Evolutionary conservation across 2,888 invertebrate species (phyloP), one percentile per base, ranked within the genome.

Genomic region (Acanthoscelides obtectus): DNA sequence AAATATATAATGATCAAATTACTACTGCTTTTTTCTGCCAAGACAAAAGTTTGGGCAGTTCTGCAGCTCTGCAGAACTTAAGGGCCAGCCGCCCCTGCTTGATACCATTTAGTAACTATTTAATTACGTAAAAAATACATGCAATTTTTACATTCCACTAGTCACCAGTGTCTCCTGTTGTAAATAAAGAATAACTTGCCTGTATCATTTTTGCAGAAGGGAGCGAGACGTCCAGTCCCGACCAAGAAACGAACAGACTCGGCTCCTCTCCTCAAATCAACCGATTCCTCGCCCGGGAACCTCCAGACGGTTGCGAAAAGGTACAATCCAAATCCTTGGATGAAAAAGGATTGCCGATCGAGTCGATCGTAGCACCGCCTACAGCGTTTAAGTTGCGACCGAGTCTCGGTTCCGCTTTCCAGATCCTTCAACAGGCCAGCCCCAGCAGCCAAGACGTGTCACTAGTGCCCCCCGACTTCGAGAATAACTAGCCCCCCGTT

Each of bases 291-390:
- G 94, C 94, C 64, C 88, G 95, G 70, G 94, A 94, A 86, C 95
- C 95, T 69, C 95, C 95, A 22, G 95, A 95, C 88, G 95, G 95
- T 82, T 95, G 95, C 88, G 95, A 95, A 88, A 93, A 92, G 87
- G 93, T 93, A 77, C 91, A 90, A 83, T 87, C 76, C 65, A 77
- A 79, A 68, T 76, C 78, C 2, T 22, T 78, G 67, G 76, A 75
- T 63, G 86, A 73, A 77, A 68, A 72, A 84, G 72, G 71, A 25
- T 69, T 75, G 67, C 67, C 72, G 63, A 27, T 76, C 68, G 76
- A 77, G 70, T 74, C 75, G 70, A 71, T 74, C 66, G 74, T 75
- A 2, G 79, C 73, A 71, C 92, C 91, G 85, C 93, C 92, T 70
- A 88, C 90, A 77, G 91, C 90, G 77, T 94, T 93, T 87, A 92